These are phyloP conservation scores for Intellagama lesueurii DNA, from an alignment of 2,797 vertebrate species.

Conservation along the genomic window DNA sequence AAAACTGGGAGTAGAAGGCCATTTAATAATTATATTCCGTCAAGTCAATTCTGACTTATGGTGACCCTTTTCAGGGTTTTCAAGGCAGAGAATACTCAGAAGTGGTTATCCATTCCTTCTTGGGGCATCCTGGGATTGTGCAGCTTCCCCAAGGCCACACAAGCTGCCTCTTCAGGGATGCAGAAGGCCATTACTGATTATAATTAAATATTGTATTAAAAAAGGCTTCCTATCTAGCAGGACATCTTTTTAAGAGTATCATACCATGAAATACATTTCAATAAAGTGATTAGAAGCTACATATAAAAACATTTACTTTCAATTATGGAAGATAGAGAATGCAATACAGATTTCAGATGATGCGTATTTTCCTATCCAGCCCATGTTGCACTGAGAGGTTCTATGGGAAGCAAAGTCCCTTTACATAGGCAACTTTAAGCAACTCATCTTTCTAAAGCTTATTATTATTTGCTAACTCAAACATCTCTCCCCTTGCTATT, in stretches of 20 bases:
- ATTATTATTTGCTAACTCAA: background rate
- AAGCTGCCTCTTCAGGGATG: too few species aligned
- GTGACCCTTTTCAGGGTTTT: too few species aligned
- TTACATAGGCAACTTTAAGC: too few species aligned
- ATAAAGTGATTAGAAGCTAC: background rate
- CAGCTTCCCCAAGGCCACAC: too few species aligned
- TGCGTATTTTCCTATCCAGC: background rate
- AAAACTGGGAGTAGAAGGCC: background rate
- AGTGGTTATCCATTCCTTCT: too few species aligned
- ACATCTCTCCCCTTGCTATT: background rate
- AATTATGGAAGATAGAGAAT: background rate
- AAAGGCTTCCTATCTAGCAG: background rate
- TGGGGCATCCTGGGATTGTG: too few species aligned
- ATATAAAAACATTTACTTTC: conserved; percentile 1
- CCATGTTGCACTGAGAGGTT: background rate
- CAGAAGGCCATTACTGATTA: too few species aligned
- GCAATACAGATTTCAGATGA: background rate
- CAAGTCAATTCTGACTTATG: too few species aligned
- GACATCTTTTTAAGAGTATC: background rate
- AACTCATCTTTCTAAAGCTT: background rate
- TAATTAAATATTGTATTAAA: background rate
- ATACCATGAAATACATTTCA: background rate
- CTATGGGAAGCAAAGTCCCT: background rate
- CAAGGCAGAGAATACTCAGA: too few species aligned
- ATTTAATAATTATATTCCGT: too few species aligned